Base-by-base conservation (phyloP, 2,797 vertebrate species). In the Urophycis tenuis region DNA sequence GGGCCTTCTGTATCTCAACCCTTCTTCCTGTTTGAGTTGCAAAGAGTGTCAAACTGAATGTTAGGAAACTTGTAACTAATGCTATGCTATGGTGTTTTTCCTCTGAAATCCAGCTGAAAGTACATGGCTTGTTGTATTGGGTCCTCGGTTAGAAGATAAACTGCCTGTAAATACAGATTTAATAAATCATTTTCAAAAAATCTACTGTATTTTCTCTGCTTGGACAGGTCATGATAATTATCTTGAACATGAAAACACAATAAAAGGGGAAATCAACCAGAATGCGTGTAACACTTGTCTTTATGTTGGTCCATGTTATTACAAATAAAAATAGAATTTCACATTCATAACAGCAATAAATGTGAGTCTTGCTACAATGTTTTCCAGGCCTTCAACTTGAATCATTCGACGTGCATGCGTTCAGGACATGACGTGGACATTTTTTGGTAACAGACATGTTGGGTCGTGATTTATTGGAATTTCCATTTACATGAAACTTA, bases 81-180 rank as follows among this genome's bases (percentile, higher is more conserved):
- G 80, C 49, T 74, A 64, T 75, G 71, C 79, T 70, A 81, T 77
- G 83, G 85, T 81, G 83, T 83, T 84, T 78, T 79, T 86, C 84
- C 74, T 75, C 31, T 67, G 70, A 53, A 41, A n/a, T 41, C 17
- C 77, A 80, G 70, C 77, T 83, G 49, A 84, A 67, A 29, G 60
- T 29, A 29, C 60, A 67, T 29, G 60, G n/a, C 60, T 67, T 29
- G 60, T n/a, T 77, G 72, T 70, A 79, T 2, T 72, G 64, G 78
- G 81, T 83, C 74, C 75, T 78, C 85, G 49, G 81, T 78, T 81
- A 84, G 73, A 88, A 90, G 80, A 83, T 78, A 91, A 91, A 92
- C 90, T 91, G 90, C 89, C 89, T 93, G 93, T 94, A 93, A 92
- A 93, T 93, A 93, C 81, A 88, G 91, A 90, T 91, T 91, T 91